Evolutionary conservation across 1,140 invertebrate genomes (phyloP).

Genomic region (Eubasilissa regina): DNA sequence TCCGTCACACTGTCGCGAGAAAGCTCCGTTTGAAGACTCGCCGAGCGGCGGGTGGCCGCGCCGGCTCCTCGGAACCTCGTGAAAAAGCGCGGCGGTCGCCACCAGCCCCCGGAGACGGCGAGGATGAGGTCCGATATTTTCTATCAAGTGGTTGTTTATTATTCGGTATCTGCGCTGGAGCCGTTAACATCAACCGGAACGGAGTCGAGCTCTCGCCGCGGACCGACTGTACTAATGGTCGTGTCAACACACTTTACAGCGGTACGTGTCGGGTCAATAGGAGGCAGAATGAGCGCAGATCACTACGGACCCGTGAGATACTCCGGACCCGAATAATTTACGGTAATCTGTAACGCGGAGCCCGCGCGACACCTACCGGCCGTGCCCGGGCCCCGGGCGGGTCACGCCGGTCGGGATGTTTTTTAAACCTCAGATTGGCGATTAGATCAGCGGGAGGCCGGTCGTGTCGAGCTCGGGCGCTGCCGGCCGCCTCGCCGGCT

Average conservation of each 20-base stretch:
- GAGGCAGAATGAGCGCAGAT: conserved; percentile 39
- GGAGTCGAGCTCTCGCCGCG: conserved; percentile 23
- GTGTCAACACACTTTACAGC: conserved; percentile 49
- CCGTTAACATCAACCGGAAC: conserved; percentile 6
- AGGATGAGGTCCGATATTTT: neutral
- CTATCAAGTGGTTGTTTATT: conserved; percentile 5
- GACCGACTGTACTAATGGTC: conserved; percentile 24
- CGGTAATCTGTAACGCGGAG: conserved; percentile 40
- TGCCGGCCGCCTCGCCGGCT: neutral
- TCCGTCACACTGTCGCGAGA: conserved; percentile 45
- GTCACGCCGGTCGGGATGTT: conserved; percentile 22
- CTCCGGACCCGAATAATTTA: conserved; percentile 41
- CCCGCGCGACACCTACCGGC: conserved; percentile 27
- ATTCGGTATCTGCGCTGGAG: neutral
- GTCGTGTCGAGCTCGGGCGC: neutral
- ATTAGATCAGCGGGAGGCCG: conserved; percentile 38
- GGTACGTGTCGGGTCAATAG: conserved; percentile 46
- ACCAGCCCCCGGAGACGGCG: neutral
- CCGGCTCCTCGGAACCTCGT: neutral
- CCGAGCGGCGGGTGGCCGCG: neutral
- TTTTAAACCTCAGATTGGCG: conserved; percentile 35
- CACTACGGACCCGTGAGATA: conserved; percentile 40
- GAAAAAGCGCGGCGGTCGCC: neutral
- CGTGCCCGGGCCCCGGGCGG: conserved; percentile 17
- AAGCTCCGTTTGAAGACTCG: conserved; percentile 24